Percentiles rank a stretch among this genome's conserved stretches.
phyloP scores from a whole-genome alignment of 1,140 invertebrate genomes.

The Lasaia peninsularis region DNA sequence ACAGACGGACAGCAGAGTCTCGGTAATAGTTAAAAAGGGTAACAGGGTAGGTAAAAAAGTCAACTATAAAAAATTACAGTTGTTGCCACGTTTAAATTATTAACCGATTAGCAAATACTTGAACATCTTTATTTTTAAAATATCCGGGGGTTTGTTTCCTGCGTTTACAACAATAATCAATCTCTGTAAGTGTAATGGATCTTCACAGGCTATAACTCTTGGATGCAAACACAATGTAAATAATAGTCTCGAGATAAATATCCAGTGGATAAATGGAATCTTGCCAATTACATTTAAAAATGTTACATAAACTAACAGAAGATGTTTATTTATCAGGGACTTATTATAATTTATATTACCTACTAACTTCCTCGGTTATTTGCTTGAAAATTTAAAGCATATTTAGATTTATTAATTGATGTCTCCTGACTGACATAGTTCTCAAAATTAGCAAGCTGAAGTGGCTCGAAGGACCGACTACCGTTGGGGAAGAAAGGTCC shows the following conservation, averaged over 20 bases:
- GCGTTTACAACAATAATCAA: constrained; percentile 3
- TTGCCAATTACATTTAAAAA: constrained; percentile 3
- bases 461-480: no score
- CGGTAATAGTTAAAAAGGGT: no score
- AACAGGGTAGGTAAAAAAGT: no score
- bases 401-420: no score
- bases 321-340: background rate
- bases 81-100: background rate
- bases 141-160: background rate
- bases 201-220: background rate
- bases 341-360: background rate
- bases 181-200: constrained; percentile 4
- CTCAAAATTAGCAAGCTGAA: no score
- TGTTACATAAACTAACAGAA: background rate
- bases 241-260: constrained; percentile 2
- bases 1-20: no score
- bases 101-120: background rate
- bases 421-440: no score
- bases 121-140: no score
- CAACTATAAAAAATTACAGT: no score
- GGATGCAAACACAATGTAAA: background rate
- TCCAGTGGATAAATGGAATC: background rate
- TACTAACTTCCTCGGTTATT: background rate
- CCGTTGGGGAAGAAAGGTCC: no score
- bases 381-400: background rate